Conservation (phyloP, 1,140 invertebrate species). For the Halyomorpha halys region DNA sequence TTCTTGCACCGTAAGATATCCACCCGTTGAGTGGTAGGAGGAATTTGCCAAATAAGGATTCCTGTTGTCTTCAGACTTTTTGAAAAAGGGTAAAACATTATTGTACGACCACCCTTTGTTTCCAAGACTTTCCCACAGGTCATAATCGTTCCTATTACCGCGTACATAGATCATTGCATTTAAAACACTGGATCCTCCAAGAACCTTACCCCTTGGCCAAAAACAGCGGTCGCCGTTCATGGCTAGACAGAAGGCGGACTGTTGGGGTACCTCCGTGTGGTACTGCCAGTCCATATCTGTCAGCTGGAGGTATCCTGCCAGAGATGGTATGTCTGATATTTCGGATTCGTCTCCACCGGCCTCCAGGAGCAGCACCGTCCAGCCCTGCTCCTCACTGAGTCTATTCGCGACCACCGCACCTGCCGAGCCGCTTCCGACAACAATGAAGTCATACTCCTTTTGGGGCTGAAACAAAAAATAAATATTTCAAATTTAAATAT, state of each 20-base stretch:
- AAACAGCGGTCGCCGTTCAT: conserved; percentile 76
- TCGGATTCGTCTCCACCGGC: conserved; percentile 73
- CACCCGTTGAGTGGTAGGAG: conserved; percentile 63
- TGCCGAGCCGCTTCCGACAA: conserved; percentile 83
- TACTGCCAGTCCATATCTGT: conserved; percentile 87
- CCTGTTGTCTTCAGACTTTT: conserved; percentile 78
- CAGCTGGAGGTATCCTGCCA: conserved; percentile 64
- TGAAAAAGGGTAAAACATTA: conserved; percentile 75
- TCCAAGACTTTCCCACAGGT: conserved; percentile 76
- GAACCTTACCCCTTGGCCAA: conserved; percentile 77
- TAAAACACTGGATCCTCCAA: conserved; percentile 87
- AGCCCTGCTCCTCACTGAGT: conserved; percentile 65
- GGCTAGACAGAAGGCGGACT: conserved; percentile 60
- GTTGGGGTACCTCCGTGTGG: conserved; percentile 64
- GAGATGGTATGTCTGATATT: conserved; percentile 63
- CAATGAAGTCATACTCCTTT: conserved; percentile 68
- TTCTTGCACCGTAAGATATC: conserved; percentile 75
- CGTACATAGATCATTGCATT: conserved; percentile 94
- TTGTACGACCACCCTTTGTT: conserved; percentile 85
- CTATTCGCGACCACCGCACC: conserved; percentile 86
- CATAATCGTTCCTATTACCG: conserved; percentile 83
- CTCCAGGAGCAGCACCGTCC: conserved; percentile 71
- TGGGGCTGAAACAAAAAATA: conserved; percentile 43
- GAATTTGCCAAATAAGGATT: conserved; percentile 65
- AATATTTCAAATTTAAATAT: background rate